phyloP scores from a whole-genome alignment of 1,140 invertebrate species.

The Brachionus angularis region DNA sequence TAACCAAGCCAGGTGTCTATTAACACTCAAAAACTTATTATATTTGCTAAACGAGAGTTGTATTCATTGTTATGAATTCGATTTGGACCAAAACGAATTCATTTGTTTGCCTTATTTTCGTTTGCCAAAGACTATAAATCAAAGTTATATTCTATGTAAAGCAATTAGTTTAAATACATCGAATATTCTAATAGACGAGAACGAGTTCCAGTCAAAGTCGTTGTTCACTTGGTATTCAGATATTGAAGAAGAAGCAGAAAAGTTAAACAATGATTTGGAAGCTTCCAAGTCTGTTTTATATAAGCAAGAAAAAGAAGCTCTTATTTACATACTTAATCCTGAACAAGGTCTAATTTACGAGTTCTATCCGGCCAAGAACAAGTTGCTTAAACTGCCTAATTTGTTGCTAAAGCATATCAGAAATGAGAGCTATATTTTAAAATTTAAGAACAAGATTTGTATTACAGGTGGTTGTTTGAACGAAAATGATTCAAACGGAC shows the following conservation, averaged over 20 bases:
- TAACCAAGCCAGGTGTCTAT: not conserved
- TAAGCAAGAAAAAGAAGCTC: slow-evolving; percentile 32
- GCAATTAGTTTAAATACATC: slow-evolving; percentile 21
- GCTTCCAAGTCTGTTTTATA: not conserved
- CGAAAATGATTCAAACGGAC: not conserved
- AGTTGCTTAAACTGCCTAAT: slow-evolving; percentile 25
- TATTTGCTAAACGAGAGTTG: slow-evolving; percentile 35
- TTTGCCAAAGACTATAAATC: slow-evolving; percentile 21
- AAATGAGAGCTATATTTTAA: slow-evolving; percentile 8
- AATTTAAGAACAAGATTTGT: slow-evolving; percentile 2
- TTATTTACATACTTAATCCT: slow-evolving; percentile 12
- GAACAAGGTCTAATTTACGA: slow-evolving; percentile 30
- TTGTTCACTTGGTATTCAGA: slow-evolving; percentile 22
- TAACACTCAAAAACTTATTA: slow-evolving; percentile 8
- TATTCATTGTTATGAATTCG: slow-evolving; percentile 40
- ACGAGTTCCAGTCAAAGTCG: not conserved
- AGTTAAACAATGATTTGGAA: not conserved
- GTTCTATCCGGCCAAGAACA: slow-evolving; percentile 37
- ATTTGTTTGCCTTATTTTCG: slow-evolving; percentile 36
- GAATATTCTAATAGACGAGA: slow-evolving; percentile 4
- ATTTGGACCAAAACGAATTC: not conserved
- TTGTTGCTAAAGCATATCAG: not conserved
- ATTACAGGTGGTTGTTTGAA: not conserved
- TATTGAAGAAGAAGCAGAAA: not conserved
- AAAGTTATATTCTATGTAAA: not conserved